Base-by-base conservation (phyloP, 2,888 invertebrate genomes). In the Ametastegia equiseti region DNA sequence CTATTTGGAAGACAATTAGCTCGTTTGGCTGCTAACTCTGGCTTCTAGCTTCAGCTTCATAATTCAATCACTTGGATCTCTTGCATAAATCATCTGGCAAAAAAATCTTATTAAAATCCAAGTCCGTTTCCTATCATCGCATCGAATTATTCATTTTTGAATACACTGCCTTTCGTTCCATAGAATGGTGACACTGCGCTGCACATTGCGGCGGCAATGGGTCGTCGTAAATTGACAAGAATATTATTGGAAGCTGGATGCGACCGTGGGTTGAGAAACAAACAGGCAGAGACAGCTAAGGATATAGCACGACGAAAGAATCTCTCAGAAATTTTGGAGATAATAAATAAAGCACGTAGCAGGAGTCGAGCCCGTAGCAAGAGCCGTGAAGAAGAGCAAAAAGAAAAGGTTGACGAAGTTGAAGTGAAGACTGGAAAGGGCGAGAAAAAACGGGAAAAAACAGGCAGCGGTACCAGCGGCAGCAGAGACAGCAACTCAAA, bases 191-290 rank as follows among this genome's bases (percentile, higher is more conserved):
- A 99, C 92, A 98, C 98, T 0, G 96, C 98, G 0, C 93, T 99
- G 15, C 98, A 99, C 92, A 98, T 99, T 87, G 96, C 98, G 0
- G 96, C 98, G 9, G 98, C 98, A 1, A 97, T 98, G 97, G 98
- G 98, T 6, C 93, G 98, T 30, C 93, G 98, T 80, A 98, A 98
- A 92, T 93, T 99, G 82, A 97, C 98, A 11, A 94, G 97, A 88
- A 97, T 99, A 85, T 93, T 99, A 27, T 93, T 98, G 42, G 97
- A 98, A 90, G 96, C 97, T 0, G 96, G 96, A 80, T 97, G 97
- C 89, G 96, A 95, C 86, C 93, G 93, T 82, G 92, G 92, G 71
- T 91, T 96, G 87, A 93, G 94, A 81, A 98, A 98, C 92, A 97
- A 97, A 92, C 97, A 98, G 93, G 95, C 95, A 54, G 98, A 99